These are phyloP conservation scores for Seriola aureovittata DNA, from an alignment of 2,113 vertebrate genomes.

Conservation along the genomic window DNA sequence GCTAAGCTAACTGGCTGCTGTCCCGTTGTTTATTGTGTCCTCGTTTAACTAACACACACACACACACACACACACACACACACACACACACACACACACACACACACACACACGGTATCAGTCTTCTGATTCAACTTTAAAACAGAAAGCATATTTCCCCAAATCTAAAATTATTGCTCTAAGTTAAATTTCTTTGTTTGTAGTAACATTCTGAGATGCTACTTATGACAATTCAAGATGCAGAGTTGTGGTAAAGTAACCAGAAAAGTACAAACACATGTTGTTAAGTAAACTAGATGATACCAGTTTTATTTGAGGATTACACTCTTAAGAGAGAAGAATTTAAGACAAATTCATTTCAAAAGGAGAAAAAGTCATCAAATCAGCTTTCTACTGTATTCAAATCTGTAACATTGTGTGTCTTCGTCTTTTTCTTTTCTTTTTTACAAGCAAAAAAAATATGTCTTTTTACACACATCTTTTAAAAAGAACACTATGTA, in stretches of 20 bases:
- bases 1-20: no score
- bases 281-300: conserved; percentile 75
- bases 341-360: conserved; percentile 75
- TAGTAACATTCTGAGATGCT: neutral
- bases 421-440: conserved; percentile 27
- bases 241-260: conserved; percentile 2
- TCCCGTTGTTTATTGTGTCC: no score
- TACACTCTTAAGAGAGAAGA: conserved; percentile 70
- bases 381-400: conserved; percentile 53
- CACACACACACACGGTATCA: no score
- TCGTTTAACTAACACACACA: no score
- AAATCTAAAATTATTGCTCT: neutral
- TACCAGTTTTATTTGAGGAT: conserved; percentile 80
- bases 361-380: conserved; percentile 66
- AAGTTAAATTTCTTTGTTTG: neutral
- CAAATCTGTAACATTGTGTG: conserved; percentile 70
- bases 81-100: no score
- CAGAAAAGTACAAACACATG: conserved; percentile 8
- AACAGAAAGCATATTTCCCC: neutral
- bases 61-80: no score
- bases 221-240: neutral
- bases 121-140: neutral
- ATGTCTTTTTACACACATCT: conserved; percentile 71
- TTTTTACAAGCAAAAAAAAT: conserved; percentile 82
- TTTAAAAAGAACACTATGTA: conserved; percentile 80